phyloP scores from a whole-genome alignment of 2,888 invertebrate genomes.

The Troides aeacus region DNA sequence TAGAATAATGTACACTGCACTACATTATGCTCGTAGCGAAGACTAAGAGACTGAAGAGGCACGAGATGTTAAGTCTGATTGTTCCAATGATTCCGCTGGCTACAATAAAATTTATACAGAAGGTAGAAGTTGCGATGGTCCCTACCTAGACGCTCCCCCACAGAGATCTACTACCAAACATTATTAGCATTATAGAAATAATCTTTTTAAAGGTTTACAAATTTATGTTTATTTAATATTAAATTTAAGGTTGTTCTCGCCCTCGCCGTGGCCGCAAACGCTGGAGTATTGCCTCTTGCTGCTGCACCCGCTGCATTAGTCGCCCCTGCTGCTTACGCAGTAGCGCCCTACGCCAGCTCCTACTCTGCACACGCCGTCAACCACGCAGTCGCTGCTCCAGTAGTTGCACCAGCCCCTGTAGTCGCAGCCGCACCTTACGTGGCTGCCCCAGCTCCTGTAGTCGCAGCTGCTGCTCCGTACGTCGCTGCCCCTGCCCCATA shows the following conservation, averaged over 20 bases:
- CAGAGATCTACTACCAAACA: too few species aligned
- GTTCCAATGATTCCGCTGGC: too few species aligned
- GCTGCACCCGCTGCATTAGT: conserved; percentile 76
- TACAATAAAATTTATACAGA: too few species aligned
- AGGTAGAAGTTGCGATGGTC: too few species aligned
- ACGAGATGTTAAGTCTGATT: too few species aligned
- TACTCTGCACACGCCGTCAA: conserved; percentile 88
- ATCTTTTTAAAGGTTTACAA: too few species aligned
- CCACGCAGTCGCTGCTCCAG: conserved; percentile 86
- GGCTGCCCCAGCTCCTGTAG: conserved; percentile 37
- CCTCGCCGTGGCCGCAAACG: conserved; percentile 60
- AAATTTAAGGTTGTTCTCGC: conserved; percentile 60
- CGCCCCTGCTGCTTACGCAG: conserved; percentile 81
- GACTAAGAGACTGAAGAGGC: too few species aligned
- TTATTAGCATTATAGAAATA: too few species aligned
- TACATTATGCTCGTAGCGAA: too few species aligned
- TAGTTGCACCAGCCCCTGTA: conserved; percentile 61
- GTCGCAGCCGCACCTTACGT: conserved; percentile 43
- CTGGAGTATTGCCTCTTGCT: conserved; percentile 58
- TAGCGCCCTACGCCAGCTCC: conserved; percentile 87
- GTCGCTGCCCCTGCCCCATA: conserved; percentile 39
- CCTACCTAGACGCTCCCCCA: too few species aligned
- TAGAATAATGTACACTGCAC: too few species aligned
- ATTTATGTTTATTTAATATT: neutral
- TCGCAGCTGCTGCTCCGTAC: conserved; percentile 45